Conservation (phyloP, 2,113 vertebrate genomes). For the Pangasianodon gigas region DNA sequence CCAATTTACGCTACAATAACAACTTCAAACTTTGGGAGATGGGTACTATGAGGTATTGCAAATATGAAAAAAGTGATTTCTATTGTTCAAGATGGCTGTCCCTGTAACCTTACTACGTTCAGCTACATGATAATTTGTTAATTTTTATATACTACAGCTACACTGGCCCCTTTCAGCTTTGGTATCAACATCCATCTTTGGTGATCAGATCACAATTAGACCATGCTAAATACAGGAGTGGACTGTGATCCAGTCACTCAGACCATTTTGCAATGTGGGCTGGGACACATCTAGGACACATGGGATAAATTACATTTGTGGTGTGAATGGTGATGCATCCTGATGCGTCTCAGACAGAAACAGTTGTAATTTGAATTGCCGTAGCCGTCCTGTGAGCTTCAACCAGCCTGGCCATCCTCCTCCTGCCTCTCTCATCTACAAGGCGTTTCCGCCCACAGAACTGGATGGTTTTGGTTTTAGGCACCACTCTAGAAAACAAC, state of each 20-base stretch:
- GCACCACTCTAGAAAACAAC: no score
- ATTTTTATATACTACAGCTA: background rate
- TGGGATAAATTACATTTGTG: background rate
- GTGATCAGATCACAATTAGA: background rate
- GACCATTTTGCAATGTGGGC: background rate
- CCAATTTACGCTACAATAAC: background rate
- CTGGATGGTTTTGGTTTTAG: background rate
- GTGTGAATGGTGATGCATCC: background rate
- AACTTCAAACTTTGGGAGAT: background rate
- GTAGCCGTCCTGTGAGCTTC: background rate
- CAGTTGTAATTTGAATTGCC: background rate
- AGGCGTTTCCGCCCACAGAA: background rate
- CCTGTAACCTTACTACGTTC: background rate
- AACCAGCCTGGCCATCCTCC: background rate
- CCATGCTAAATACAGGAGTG: background rate
- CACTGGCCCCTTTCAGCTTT: background rate
- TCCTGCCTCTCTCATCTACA: background rate
- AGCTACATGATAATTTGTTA: background rate
- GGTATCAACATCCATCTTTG: background rate
- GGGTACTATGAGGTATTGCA: background rate
- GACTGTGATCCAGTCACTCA: background rate
- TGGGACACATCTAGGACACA: background rate
- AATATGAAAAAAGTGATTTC: background rate
- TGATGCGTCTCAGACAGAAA: background rate
- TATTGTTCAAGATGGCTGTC: background rate